Evolutionary conservation across 2,888 invertebrate genomes (phyloP), one percentile per base, ranked within the genome.

Genomic region (Siphlonurus alternatus): DNA sequence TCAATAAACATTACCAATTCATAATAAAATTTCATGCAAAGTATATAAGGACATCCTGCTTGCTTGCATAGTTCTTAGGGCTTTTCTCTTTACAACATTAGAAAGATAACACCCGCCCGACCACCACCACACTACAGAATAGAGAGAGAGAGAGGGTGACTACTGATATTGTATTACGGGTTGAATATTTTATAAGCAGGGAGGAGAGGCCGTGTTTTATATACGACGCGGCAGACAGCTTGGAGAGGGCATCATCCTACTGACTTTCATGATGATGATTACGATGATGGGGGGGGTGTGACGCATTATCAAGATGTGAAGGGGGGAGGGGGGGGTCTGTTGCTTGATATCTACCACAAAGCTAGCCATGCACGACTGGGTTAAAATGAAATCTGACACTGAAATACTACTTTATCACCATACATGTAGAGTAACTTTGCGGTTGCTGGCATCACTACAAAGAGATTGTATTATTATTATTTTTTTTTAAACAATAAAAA

Each of bases 101-200:
- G 38, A 38, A 38, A 38, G 38, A 38, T 38, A 38, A 38, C 38
- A 38, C 38, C 38, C 38, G 38, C 7, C 38, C 5, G n/a, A n/a
- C n/a, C n/a, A n/a, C n/a, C n/a, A n/a, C n/a, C n/a, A n/a, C n/a
- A n/a, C n/a, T n/a, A n/a, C n/a, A 38, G 38, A 15, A 15, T 38
- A 38, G 38, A 15, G 38, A 38, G 38, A 15, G 38, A 15, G 5
- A 38, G 38, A 15, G 38, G 38, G 38, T 38, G 15, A n/a, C 7
- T 5, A 38, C 38, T 72, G 72, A 77, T 77, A 77, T 77, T 77
- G 76, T 77, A 77, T 77, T 77, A 76, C 75, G 72, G 73, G 74
- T 71, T 78, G 77, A 77, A 78, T 78, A 77, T 78, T 77, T 78
- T 77, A 78, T 74, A 73, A 75, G 74, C 5, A 38, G 15, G 38